A percentile compares a stretch with the other conserved stretches of the same genome.
Evolutionary conservation across 2,888 invertebrate genomes (phyloP).

Genomic region (Melipona bicolor): DNA sequence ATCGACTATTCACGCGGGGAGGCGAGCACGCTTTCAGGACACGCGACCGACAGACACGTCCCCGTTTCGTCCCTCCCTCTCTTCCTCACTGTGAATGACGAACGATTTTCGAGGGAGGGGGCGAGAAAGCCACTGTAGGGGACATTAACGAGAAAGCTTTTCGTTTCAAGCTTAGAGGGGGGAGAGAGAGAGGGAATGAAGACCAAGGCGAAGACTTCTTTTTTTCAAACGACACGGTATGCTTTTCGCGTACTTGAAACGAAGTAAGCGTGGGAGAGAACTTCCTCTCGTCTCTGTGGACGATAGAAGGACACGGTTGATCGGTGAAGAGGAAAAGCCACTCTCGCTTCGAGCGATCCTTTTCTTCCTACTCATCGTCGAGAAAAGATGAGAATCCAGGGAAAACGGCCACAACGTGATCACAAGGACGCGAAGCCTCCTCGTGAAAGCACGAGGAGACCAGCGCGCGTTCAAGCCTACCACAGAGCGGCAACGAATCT

Average conservation of each 20-base stretch:
- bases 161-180: neutral
- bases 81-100: neutral
- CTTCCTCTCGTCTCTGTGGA: no score
- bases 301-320: neutral
- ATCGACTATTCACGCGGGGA: slow-evolving; percentile 15
- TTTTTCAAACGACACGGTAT: neutral
- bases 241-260: neutral
- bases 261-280: neutral
- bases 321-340: neutral
- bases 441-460: slow-evolving; percentile 6
- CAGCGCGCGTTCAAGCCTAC: slow-evolving; percentile 16
- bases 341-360: neutral
- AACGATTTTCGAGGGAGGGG: slow-evolving; percentile 12
- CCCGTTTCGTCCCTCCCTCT: neutral
- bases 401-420: neutral
- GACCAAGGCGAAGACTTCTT: neutral
- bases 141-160: slow-evolving; percentile 21
- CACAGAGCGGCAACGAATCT: slow-evolving; percentile 17
- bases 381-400: neutral
- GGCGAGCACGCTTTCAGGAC: slow-evolving; percentile 9
- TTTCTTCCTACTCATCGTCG: neutral
- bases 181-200: neutral
- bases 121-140: neutral
- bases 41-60: slow-evolving; percentile 18
- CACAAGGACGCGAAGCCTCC: neutral